These are phyloP conservation scores for Drosophila bocki DNA, from an alignment of 1,140 invertebrate species.

Conservation along the genomic window DNA sequence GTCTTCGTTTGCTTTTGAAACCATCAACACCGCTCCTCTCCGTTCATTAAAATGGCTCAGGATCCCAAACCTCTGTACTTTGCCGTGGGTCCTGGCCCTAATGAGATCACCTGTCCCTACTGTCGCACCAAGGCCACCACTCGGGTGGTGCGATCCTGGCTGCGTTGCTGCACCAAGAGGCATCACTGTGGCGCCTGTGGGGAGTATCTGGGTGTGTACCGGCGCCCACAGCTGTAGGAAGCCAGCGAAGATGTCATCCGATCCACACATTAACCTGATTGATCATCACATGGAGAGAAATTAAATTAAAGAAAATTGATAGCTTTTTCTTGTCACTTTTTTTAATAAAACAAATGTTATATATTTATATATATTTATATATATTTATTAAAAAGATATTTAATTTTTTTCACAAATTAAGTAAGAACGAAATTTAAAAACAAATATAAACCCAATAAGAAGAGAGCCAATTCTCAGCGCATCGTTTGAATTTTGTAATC, in stretches of 20 bases:
- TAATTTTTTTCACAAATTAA: not conserved
- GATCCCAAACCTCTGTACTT: slow-evolving; percentile 71
- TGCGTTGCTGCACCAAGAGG: slow-evolving; percentile 63
- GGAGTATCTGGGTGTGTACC: slow-evolving; percentile 78
- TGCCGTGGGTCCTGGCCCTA: slow-evolving; percentile 79
- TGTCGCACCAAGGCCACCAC: slow-evolving; percentile 70
- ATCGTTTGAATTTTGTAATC: slow-evolving; percentile 13
- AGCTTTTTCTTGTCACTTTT: not conserved
- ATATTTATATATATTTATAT: too few relatives aligned
- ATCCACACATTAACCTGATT: not conserved
- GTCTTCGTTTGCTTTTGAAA: slow-evolving; percentile 43
- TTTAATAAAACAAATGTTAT: not conserved
- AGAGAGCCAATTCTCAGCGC: not conserved
- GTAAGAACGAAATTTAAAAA: not conserved
- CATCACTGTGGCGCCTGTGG: slow-evolving; percentile 80
- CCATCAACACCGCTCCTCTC: slow-evolving; percentile 28
- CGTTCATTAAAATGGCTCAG: slow-evolving; percentile 38
- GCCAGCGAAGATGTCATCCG: not conserved
- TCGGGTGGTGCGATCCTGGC: slow-evolving; percentile 57
- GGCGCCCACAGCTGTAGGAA: slow-evolving; percentile 71
- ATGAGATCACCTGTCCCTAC: slow-evolving; percentile 78
- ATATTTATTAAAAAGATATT: not conserved
- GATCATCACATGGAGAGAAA: not conserved
- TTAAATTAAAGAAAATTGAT: not conserved
- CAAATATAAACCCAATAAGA: not conserved